phyloP scores from a whole-genome alignment of 2,797 vertebrate genomes.

The Paratrypauchen microcephalus region DNA sequence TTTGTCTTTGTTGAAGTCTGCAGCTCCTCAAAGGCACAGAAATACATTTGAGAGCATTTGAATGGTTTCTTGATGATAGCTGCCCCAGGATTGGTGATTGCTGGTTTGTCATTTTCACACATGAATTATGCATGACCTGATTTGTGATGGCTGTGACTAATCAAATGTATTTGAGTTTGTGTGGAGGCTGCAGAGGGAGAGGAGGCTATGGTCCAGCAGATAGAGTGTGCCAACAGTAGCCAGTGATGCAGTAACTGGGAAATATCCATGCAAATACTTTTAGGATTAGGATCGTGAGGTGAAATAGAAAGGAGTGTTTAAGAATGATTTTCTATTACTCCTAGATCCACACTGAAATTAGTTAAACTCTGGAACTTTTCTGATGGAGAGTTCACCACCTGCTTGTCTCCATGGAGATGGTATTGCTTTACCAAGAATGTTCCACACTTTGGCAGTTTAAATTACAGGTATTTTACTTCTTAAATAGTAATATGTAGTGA shows the following conservation, averaged over 20 bases:
- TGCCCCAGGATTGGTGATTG: constrained; percentile 74
- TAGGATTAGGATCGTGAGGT: not conserved
- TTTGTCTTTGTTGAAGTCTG: constrained; percentile 52
- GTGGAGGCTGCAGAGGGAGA: constrained; percentile 60
- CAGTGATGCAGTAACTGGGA: constrained; percentile 29
- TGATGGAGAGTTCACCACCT: too few species aligned
- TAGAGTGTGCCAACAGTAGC: constrained; percentile 21
- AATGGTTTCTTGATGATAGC: constrained; percentile 71
- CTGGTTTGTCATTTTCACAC: constrained; percentile 76
- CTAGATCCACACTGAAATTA: too few species aligned
- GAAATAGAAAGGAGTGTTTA: not conserved
- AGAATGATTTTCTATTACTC: not conserved
- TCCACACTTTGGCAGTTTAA: too few species aligned
- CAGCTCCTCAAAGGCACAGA: constrained; percentile 60
- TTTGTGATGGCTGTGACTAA: constrained; percentile 68
- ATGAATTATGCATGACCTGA: constrained; percentile 77
- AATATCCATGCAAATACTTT: constrained; percentile 9
- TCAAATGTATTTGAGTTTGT: constrained; percentile 69
- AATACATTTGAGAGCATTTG: constrained; percentile 70
- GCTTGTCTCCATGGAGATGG: too few species aligned
- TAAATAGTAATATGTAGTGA: too few species aligned
- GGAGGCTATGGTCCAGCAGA: constrained; percentile 43
- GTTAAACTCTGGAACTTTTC: too few species aligned
- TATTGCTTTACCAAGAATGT: too few species aligned
- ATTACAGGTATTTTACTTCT: too few species aligned